Percentiles rank a stretch among this genome's conserved stretches.
Evolutionary conservation across 2,797 vertebrate species (phyloP).

Genomic region (Sphenodon punctatus): DNA sequence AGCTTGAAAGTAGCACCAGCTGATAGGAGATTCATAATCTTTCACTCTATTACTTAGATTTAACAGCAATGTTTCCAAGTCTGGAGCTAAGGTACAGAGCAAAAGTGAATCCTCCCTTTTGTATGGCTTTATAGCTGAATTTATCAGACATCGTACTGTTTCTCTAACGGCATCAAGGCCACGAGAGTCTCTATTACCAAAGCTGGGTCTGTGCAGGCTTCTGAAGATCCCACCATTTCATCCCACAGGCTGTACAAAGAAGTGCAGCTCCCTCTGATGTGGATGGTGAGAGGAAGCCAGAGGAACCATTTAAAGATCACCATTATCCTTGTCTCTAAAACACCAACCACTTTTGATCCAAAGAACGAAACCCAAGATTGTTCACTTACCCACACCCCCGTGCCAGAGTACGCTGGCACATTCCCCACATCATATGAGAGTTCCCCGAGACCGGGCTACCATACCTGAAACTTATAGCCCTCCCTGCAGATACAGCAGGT

Average conservation of each 20-base stretch:
- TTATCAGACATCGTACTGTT: neutral
- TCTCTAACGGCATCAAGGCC: neutral
- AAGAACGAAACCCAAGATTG: neutral
- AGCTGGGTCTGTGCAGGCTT: neutral
- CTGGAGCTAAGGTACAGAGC: neutral
- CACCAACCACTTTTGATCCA: neutral
- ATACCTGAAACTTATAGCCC: constrained; percentile 98
- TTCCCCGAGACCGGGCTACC: neutral
- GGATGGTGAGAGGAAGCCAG: neutral
- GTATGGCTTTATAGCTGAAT: too few species aligned
- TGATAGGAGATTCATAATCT: neutral
- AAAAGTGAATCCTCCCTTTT: too few species aligned
- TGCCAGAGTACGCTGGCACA: accelerated
- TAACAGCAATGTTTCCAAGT: too few species aligned
- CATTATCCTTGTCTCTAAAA: neutral
- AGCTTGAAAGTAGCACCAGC: neutral
- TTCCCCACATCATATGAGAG: too few species aligned
- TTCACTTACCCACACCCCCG: neutral
- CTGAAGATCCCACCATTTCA: neutral
- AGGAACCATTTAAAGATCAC: neutral
- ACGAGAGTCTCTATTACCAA: neutral
- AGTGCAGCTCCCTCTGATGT: neutral
- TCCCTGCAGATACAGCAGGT: constrained; percentile 98
- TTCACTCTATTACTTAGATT: neutral
- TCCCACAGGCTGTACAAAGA: neutral